phyloP scores from a whole-genome alignment of 2,888 invertebrate genomes.

The Drosophila prolongata region DNA sequence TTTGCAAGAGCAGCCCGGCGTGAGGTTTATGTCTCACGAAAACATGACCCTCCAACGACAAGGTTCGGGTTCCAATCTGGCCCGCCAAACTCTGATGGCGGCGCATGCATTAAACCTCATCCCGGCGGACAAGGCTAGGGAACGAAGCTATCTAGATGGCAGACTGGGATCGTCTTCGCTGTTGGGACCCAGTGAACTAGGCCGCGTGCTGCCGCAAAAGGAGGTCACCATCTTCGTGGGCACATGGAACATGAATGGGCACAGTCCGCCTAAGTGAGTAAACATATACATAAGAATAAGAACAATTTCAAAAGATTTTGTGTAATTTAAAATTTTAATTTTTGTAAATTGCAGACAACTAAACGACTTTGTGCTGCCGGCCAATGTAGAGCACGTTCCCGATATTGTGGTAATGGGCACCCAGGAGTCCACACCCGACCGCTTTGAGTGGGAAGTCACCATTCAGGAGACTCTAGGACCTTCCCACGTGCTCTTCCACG shows the following conservation, averaged over 20 bases:
- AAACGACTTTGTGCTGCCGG: slow-evolving; percentile 95
- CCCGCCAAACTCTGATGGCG: slow-evolving; percentile 90
- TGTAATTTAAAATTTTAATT: not conserved
- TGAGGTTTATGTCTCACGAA: slow-evolving; percentile 83
- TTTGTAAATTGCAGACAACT: slow-evolving; percentile 87
- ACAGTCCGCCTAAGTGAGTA: slow-evolving; percentile 91
- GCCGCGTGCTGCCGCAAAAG: slow-evolving; percentile 93
- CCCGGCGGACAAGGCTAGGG: slow-evolving; percentile 92
- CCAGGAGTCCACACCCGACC: slow-evolving; percentile 95
- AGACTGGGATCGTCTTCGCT: slow-evolving; percentile 92
- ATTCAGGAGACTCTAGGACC: slow-evolving; percentile 97
- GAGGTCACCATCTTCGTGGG: slow-evolving; percentile 95
- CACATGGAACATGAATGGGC: slow-evolving; percentile 99
- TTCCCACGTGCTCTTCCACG: slow-evolving; percentile 95
- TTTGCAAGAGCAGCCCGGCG: slow-evolving; percentile 58
- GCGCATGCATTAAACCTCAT: slow-evolving; percentile 93
- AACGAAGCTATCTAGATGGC: slow-evolving; percentile 92
- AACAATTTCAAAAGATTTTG: not conserved
- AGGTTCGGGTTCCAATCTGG: slow-evolving; percentile 83
- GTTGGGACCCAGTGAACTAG: slow-evolving; percentile 93
- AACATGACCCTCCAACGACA: slow-evolving; percentile 80
- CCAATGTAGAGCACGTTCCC: slow-evolving; percentile 92
- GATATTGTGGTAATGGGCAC: slow-evolving; percentile 97
- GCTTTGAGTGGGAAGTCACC: slow-evolving; percentile 94
- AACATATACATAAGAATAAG: too few species aligned